Evolutionary conservation across 2,113 vertebrate genomes (phyloP).

Genomic region (Henicopernis longicauda): DNA sequence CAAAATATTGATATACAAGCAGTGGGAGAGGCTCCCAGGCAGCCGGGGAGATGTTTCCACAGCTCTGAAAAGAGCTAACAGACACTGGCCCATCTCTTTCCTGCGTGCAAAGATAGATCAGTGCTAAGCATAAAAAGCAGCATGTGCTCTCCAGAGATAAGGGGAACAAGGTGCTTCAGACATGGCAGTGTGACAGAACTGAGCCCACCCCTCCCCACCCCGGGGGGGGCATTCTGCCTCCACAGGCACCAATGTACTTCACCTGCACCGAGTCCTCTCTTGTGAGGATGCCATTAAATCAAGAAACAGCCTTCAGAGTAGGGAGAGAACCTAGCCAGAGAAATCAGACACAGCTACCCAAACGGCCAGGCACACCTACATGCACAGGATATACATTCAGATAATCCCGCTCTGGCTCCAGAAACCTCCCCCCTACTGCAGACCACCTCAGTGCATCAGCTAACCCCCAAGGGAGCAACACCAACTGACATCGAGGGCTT

Average conservation of each 20-base stretch:
- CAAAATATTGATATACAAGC: background rate
- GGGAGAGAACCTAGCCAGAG: background rate
- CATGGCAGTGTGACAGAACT: rapidly evolving
- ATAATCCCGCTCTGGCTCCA: background rate
- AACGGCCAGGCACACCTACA: background rate
- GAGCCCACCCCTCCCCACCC: background rate
- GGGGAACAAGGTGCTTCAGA: background rate
- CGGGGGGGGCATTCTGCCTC: background rate
- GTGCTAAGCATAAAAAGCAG: background rate
- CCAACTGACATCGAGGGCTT: rapidly evolving
- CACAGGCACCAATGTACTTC: background rate
- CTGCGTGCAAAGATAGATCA: background rate
- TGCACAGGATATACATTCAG: background rate
- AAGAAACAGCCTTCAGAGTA: background rate
- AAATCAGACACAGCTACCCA: background rate
- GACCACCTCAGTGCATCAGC: background rate
- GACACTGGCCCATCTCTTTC: background rate
- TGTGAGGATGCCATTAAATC: background rate
- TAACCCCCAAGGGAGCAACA: background rate
- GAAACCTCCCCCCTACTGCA: background rate
- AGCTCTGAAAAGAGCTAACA: background rate
- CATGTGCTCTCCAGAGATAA: background rate
- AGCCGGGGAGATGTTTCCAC: background rate
- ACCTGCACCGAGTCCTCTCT: background rate
- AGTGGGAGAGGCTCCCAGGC: background rate